Conservation (phyloP, 1,140 invertebrate genomes). For the Lucilia sericata region DNA sequence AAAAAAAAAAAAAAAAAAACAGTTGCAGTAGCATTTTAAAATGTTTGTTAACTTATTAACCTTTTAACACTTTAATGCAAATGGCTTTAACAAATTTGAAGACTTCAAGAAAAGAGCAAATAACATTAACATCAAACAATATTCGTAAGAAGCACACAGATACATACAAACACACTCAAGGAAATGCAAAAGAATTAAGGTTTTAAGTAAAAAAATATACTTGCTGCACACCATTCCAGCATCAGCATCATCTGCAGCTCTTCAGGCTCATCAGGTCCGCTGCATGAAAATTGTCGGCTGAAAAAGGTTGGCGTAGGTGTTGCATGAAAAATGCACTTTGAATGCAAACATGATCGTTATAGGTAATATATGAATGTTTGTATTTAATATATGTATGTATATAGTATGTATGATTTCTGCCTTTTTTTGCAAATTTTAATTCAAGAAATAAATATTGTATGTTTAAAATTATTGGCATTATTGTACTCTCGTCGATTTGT, state of each 20-base stretch:
- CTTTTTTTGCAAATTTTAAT: neutral
- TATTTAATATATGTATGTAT: neutral
- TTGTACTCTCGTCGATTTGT: too few relatives aligned
- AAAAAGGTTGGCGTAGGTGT: conserved; percentile 32
- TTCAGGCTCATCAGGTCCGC: neutral
- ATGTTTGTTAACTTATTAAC: conserved; percentile 44
- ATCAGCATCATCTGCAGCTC: neutral
- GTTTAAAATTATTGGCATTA: conserved; percentile 24
- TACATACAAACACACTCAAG: neutral
- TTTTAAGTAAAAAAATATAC: neutral
- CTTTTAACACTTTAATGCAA: conserved; percentile 44
- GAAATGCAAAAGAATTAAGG: neutral
- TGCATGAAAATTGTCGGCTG: conserved; percentile 29
- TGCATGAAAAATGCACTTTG: conserved; percentile 38
- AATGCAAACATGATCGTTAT: conserved; percentile 10
- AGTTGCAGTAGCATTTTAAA: conserved; percentile 41
- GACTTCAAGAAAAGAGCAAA: conserved; percentile 19
- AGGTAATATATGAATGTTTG: neutral
- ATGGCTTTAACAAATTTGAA: conserved; percentile 41
- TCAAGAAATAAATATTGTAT: neutral
- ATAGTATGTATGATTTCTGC: neutral
- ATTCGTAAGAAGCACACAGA: neutral
- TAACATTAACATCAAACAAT: neutral
- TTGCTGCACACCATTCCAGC: neutral
- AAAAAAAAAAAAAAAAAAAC: neutral